Percentiles rank a stretch among this genome's conserved stretches.
phyloP scores from a whole-genome alignment of 2,113 vertebrate species.

The Dryoscopus gambensis region DNA sequence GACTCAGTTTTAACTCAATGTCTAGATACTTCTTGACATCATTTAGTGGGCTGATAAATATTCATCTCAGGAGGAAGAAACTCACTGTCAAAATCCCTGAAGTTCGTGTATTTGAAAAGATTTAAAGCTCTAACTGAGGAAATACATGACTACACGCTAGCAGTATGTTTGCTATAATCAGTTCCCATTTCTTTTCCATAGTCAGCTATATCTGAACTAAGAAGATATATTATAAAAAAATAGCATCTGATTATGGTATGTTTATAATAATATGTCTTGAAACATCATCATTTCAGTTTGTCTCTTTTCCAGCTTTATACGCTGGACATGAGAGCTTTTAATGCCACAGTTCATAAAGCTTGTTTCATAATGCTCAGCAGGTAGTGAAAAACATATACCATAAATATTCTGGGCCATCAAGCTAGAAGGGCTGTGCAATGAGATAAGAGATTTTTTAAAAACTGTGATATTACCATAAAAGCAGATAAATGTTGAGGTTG shows the following conservation, averaged over 20 bases:
- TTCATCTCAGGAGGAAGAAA: neutral
- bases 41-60: neutral
- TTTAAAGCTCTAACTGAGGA: neutral
- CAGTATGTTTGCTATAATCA: neutral
- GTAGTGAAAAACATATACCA: neutral
- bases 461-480: neutral
- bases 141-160: neutral
- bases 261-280: neutral
- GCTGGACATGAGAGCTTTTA: neutral
- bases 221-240: neutral
- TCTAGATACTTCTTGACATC: neutral
- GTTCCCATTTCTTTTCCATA: neutral
- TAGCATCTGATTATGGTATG: neutral
- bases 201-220: neutral
- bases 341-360: neutral
- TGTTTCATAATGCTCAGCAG: neutral
- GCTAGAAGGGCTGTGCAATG: neutral
- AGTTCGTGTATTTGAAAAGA: neutral
- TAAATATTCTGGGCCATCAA: neutral
- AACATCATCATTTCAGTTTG: neutral
- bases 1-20: neutral
- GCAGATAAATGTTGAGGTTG: neutral
- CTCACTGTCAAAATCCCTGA: neutral
- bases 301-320: neutral
- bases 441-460: neutral